A percentile compares a stretch with the other conserved stretches of the same genome.
Conservation (phyloP, 2,888 invertebrate genomes). For the Cheiracanthium punctorium region DNA sequence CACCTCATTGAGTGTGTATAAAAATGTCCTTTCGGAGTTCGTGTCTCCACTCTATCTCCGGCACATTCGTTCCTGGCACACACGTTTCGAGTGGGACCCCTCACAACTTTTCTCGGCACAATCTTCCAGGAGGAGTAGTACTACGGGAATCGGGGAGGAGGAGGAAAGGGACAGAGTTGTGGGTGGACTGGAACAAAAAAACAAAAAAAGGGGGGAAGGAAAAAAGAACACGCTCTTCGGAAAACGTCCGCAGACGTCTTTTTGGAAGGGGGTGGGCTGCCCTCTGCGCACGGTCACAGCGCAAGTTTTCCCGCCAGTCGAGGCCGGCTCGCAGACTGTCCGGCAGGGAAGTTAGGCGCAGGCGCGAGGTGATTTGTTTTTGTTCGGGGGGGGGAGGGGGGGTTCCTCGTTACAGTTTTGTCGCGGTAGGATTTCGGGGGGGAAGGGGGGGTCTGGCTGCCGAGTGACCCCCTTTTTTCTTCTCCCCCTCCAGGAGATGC, state of each 20-base stretch:
- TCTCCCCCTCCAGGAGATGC: background rate
- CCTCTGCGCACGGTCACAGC: slow-evolving; percentile 60
- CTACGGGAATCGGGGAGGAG: slow-evolving; percentile 38
- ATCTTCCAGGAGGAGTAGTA: slow-evolving; percentile 31
- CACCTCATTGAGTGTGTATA: slow-evolving; percentile 60
- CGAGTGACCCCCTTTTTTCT: slow-evolving; percentile 14
- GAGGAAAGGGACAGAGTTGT: background rate
- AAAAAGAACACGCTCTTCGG: slow-evolving; percentile 61
- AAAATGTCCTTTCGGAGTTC: slow-evolving; percentile 28
- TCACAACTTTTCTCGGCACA: slow-evolving; percentile 11
- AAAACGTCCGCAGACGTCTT: slow-evolving; percentile 22
- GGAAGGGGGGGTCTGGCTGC: background rate
- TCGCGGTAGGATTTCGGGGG: background rate
- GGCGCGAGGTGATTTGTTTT: slow-evolving; percentile 62
- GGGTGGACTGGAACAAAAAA: slow-evolving; percentile 24
- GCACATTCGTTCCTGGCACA: slow-evolving; percentile 8
- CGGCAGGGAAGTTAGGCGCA: slow-evolving; percentile 48
- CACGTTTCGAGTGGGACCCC: slow-evolving; percentile 19
- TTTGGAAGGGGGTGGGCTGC: slow-evolving; percentile 34
- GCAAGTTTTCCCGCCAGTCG: slow-evolving; percentile 68
- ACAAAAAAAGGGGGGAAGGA: background rate
- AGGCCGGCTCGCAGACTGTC: slow-evolving; percentile 63
- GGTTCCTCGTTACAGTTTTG: background rate
- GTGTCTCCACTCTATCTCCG: slow-evolving; percentile 6
- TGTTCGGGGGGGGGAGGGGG: slow-evolving; percentile 12